These are phyloP conservation scores for Phrixothrix hirtus DNA, from an alignment of 2,888 invertebrate genomes.

Conservation along the genomic window DNA sequence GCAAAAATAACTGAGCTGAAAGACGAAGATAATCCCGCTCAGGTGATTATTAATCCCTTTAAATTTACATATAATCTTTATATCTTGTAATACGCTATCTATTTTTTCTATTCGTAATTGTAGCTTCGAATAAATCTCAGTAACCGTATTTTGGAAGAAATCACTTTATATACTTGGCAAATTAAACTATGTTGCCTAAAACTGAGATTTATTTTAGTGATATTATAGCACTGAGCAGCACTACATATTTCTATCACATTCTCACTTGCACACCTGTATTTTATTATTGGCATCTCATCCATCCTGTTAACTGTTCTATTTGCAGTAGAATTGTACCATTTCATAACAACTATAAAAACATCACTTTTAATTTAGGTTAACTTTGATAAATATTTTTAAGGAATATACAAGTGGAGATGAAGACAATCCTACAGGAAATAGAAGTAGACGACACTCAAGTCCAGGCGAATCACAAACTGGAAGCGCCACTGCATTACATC, in stretches of 20 bases:
- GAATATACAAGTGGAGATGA: slow-evolving; percentile 68
- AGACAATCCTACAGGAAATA: slow-evolving; percentile 59
- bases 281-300: background rate
- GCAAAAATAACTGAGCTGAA: slow-evolving; percentile 48
- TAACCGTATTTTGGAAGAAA: slow-evolving; percentile 29
- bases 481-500: slow-evolving; percentile 65
- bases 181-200: no score
- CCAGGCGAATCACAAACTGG: slow-evolving; percentile 72
- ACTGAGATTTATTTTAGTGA: slow-evolving; percentile 32
- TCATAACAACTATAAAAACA: no score
- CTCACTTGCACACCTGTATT: slow-evolving; percentile 38
- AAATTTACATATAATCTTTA: slow-evolving; percentile 16
- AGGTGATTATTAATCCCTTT: slow-evolving; percentile 46
- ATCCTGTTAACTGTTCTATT: no score
- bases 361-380: no score
- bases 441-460: slow-evolving; percentile 67
- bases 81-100: slow-evolving; percentile 11
- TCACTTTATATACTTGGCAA: no score
- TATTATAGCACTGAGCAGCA: slow-evolving; percentile 53
- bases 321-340: no score
- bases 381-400: slow-evolving; percentile 54
- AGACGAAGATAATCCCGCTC: slow-evolving; percentile 51
- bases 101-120: slow-evolving; percentile 29
- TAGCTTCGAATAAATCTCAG: slow-evolving; percentile 34
- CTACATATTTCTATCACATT: slow-evolving; percentile 56